Percentiles rank a stretch among this genome's conserved stretches.
Conservation (phyloP, 2,113 vertebrate genomes). For the Daphoenositta chrysoptera region DNA sequence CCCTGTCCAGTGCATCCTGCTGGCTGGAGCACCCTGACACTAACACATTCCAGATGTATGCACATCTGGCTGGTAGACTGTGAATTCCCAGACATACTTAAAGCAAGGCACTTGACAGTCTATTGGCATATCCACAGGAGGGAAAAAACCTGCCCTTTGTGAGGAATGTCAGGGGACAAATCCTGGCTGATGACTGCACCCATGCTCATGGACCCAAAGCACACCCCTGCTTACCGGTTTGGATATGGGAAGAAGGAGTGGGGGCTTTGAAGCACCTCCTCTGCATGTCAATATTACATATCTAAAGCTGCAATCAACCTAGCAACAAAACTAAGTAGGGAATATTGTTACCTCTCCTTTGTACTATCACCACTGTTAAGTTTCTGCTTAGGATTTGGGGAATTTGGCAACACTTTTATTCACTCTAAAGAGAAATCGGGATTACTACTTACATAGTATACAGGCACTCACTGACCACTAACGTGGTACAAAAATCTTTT, state of each 20-base stretch:
- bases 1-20: not conserved
- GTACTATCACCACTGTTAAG: not conserved
- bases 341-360: not conserved
- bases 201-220: not conserved
- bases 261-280: not conserved
- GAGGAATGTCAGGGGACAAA: not conserved
- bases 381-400: not conserved
- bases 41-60: not conserved
- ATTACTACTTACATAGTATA: not conserved
- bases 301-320: not conserved
- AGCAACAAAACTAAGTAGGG: not conserved
- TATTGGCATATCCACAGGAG: not conserved
- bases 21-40: not conserved
- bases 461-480: not conserved
- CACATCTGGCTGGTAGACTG: not conserved
- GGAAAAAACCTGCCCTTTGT: not conserved
- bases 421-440: not conserved
- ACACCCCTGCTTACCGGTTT: not conserved
- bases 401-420: not conserved
- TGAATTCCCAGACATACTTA: not conserved
- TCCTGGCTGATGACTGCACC: not conserved
- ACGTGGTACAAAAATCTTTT: not conserved
- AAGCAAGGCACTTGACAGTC: not conserved
- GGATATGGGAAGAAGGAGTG: accelerated
- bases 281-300: no score